Base-by-base conservation (phyloP, 2,797 vertebrate species). In the Muraenolepis orangiensis region DNA sequence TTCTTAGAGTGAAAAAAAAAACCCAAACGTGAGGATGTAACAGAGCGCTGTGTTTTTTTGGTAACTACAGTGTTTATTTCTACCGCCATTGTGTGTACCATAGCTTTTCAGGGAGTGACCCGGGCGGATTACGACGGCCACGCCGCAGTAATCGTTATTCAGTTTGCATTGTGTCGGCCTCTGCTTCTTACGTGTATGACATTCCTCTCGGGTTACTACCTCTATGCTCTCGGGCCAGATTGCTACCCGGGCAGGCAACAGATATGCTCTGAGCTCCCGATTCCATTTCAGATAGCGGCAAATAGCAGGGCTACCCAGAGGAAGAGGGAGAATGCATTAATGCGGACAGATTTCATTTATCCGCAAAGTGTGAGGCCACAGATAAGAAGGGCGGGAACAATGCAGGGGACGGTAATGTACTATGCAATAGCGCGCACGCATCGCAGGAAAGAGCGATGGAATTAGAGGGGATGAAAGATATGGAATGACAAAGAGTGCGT, bases 271-370 rank as follows among this genome's bases (percentile, higher is more conserved):
- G 76, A 87, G 86, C 88, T 82, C 80, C 74, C 82, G 91, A 90
- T 91, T 93, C 85, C 85, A 93, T 93, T 93, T 91, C 80, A 86
- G 91, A 93, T 93, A 26, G 57, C 57, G 12, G 11, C 38, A 40
- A 40, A 40, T 6, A 40, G 12, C 89, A 85, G 86, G 84, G 76
- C 80, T 82, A 85, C 87, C 86, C 84, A 81, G 23, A 64, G 57
- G 87, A 80, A 79, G n/a, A n/a, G 88, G 81, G 82, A 84, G 87
- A 89, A 90, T 80, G 83, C 85, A 87, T 90, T 85, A 85, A 76
- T 87, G 85, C 73, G 72, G 78, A 86, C 84, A 89, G 85, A 90
- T 88, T 84, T 86, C 83, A 87, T 93, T 90, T 88, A 91, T 92
- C 90, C 82, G 78, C 87, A 85, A 76, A 80, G 84, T 88, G 83